Evolutionary conservation across 2,888 invertebrate genomes (phyloP).

Genomic region (Elegia similella): DNA sequence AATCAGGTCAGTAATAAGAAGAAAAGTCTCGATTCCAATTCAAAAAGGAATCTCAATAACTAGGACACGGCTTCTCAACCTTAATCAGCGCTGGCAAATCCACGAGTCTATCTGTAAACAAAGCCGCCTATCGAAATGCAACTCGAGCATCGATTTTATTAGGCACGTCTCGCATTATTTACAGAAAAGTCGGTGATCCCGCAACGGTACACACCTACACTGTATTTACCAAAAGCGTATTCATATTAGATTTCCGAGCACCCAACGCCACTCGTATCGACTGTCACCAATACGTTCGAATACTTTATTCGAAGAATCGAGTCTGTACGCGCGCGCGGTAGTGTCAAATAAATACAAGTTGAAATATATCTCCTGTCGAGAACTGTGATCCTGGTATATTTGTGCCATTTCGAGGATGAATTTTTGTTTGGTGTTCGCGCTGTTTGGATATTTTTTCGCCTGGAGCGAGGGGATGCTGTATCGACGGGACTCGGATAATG

Average conservation of each 20-base stretch:
- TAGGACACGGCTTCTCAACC: not conserved
- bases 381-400: conserved; percentile 65
- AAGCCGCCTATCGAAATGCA: conserved; percentile 14
- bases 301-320: conserved; percentile 72
- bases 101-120: conserved; percentile 14
- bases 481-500: conserved; percentile 65
- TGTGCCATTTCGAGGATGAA: conserved; percentile 71
- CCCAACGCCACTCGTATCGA: conserved; percentile 48
- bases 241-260: conserved; percentile 77
- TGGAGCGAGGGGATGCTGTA: conserved; percentile 69
- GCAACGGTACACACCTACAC: conserved; percentile 54
- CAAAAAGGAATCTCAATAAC: not conserved
- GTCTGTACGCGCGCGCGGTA: conserved; percentile 56
- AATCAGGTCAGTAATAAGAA: too few species aligned
- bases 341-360: conserved; percentile 75
- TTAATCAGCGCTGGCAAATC: conserved; percentile 3
- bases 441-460: conserved; percentile 64
- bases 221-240: conserved; percentile 74
- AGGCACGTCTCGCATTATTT: conserved; percentile 55
- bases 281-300: conserved; percentile 34
- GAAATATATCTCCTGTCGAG: conserved; percentile 70
- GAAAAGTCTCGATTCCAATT: not conserved
- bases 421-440: conserved; percentile 70
- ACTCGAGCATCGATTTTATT: conserved; percentile 46
- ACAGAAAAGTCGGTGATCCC: conserved; percentile 48